A percentile compares a stretch with the other conserved stretches of the same genome.
Evolutionary conservation across 2,113 vertebrate genomes (phyloP).

Genomic region (Arizona elegans): DNA sequence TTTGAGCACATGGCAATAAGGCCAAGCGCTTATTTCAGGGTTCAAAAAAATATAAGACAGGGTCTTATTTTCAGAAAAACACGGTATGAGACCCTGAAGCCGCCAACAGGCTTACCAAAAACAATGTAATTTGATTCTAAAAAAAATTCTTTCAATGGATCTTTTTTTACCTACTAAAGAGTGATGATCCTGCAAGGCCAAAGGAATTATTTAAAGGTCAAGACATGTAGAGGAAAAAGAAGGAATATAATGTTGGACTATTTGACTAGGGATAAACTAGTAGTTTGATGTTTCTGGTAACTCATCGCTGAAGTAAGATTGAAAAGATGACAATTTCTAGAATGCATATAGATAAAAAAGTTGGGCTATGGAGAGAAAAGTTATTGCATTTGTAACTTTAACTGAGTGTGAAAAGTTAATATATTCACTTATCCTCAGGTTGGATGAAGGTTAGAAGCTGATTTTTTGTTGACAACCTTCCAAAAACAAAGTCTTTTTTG

Average conservation of each 20-base stretch:
- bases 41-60: too few relatives aligned
- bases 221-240: not conserved
- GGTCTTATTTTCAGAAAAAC: too few relatives aligned
- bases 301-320: too few relatives aligned
- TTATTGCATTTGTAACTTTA: not conserved
- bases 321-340: not conserved
- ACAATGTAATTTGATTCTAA: not conserved
- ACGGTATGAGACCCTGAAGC: not conserved
- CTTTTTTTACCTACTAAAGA: not conserved
- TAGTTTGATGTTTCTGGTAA: not conserved
- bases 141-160: too few relatives aligned
- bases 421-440: not conserved
- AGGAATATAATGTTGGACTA: not conserved
- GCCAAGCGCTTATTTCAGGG: too few relatives aligned
- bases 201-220: not conserved
- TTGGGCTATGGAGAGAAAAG: not conserved
- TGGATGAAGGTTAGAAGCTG: not conserved
- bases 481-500: not conserved
- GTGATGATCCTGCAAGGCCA: not conserved
- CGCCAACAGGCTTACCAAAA: not conserved
- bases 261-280: not conserved
- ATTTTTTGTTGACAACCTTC: not conserved
- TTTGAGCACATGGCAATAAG: too few relatives aligned
- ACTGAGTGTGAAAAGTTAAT: not conserved
- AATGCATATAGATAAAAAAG: too few relatives aligned